These are phyloP conservation scores for Setophaga petechia DNA, from an alignment of 2,113 vertebrate genomes.

Conservation along the genomic window DNA sequence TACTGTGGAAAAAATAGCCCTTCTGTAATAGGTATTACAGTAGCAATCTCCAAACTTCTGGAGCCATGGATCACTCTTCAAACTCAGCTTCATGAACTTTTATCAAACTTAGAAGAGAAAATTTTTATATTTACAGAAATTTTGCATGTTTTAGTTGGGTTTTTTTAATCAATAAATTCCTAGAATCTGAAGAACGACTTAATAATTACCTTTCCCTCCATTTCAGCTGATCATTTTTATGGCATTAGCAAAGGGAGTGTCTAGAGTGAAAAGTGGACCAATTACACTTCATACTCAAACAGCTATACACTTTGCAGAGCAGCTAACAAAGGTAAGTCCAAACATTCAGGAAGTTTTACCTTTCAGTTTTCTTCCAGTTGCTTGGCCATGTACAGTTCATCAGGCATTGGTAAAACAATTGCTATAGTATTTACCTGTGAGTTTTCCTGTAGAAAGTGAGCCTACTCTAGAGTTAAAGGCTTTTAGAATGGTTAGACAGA, in stretches of 20 bases:
- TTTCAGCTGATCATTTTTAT: conserved; percentile 94
- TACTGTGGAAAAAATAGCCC: not conserved
- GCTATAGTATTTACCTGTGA: not conserved
- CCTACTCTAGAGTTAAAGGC: not conserved
- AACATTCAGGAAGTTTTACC: not conserved
- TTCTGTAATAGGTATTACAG: not conserved
- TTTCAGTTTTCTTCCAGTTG: not conserved
- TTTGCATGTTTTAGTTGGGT: not conserved
- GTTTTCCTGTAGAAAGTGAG: not conserved
- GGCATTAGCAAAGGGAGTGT: conserved; percentile 91
- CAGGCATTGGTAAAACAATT: not conserved
- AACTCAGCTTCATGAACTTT: not conserved
- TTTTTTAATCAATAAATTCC: not conserved
- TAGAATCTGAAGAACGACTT: not conserved
- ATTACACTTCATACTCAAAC: conserved; percentile 94
- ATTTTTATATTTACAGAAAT: not conserved
- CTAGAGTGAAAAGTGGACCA: conserved; percentile 88
- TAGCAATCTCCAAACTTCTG: not conserved
- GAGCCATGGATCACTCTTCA: not conserved
- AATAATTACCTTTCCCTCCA: not conserved
- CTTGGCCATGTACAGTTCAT: not conserved
- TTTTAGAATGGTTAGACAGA: not conserved
- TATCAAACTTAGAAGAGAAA: not conserved
- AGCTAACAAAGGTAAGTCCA: conserved; percentile 85
- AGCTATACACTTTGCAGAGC: conserved; percentile 92